These are phyloP conservation scores for Oplegnathus fasciatus DNA, from an alignment of 2,113 vertebrate species.

Conservation along the genomic window DNA sequence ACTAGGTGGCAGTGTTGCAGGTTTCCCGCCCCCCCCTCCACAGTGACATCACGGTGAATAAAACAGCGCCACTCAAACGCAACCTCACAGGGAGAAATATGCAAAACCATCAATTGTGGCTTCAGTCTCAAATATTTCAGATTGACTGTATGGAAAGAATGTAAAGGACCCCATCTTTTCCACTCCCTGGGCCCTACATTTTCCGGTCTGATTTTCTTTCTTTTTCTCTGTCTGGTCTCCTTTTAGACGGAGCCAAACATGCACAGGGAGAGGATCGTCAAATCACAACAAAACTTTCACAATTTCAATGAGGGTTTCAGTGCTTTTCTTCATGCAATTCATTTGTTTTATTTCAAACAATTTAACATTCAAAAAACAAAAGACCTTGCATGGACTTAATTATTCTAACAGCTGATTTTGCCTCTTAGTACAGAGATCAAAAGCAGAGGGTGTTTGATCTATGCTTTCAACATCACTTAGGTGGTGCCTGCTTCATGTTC, in stretches of 20 bases:
- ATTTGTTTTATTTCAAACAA: not conserved
- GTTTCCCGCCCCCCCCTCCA: not conserved
- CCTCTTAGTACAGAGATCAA: constrained; percentile 7
- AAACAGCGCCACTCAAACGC: constrained; percentile 60
- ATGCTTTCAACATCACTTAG: not conserved
- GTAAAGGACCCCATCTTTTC: constrained; percentile 79
- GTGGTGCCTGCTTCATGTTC: constrained; percentile 15
- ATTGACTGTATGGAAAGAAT: constrained; percentile 85
- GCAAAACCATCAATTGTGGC: constrained; percentile 82
- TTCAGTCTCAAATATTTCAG: constrained; percentile 80
- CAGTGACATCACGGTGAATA: constrained; percentile 65
- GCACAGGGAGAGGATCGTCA: not conserved
- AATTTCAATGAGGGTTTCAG: not conserved
- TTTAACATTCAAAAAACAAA: not conserved
- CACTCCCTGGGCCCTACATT: constrained; percentile 51
- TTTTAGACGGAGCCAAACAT: constrained; percentile 34
- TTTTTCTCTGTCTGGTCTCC: constrained; percentile 27
- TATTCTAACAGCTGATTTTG: constrained; percentile 1
- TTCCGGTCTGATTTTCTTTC: constrained; percentile 40
- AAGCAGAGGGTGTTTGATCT: constrained; percentile 29
- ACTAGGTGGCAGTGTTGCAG: constrained; percentile 74
- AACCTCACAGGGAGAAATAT: constrained; percentile 74
- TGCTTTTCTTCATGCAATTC: rapidly evolving
- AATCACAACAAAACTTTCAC: not conserved
- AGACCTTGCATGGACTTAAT: not conserved